phyloP scores from a whole-genome alignment of 1,140 invertebrate genomes.

The Oncopodura yosiiana region DNA sequence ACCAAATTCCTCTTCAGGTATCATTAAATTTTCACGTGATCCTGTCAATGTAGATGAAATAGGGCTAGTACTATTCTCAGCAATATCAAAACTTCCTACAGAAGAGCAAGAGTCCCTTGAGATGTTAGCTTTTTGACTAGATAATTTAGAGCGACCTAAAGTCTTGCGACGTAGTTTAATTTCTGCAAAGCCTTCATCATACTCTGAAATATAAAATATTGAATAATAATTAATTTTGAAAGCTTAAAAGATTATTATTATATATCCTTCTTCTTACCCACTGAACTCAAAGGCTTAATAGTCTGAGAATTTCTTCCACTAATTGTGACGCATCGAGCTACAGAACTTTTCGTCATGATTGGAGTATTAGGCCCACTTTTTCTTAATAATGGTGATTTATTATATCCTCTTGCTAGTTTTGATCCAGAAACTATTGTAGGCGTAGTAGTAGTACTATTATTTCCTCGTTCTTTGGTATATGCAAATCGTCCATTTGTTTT shows the following conservation, averaged over 20 bases:
- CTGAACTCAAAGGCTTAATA: no score
- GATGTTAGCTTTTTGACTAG: not conserved
- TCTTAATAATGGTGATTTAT: conserved; percentile 8
- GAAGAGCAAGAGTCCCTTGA: conserved; percentile 8
- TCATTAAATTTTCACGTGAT: not conserved
- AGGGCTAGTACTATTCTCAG: conserved; percentile 7
- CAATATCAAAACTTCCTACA: conserved; percentile 9
- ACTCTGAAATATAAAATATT: not conserved
- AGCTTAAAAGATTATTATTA: no score
- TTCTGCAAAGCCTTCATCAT: conserved; percentile 23
- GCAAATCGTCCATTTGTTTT: conserved; percentile 34
- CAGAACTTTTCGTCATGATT: conserved; percentile 12
- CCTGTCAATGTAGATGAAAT: not conserved
- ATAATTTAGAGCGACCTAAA: not conserved
- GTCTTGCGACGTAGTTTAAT: not conserved
- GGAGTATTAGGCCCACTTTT: conserved; percentile 10
- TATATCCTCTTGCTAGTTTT: not conserved
- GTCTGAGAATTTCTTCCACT: no score
- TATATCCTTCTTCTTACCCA: no score
- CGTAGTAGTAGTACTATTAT: not conserved
- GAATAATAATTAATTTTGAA: no score
- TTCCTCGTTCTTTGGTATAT: conserved; percentile 7
- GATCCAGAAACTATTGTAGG: conserved; percentile 6
- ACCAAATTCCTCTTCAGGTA: not conserved
- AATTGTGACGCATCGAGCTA: conserved; percentile 5